Evolutionary conservation across 1,140 invertebrate genomes (phyloP), one percentile per base, ranked within the genome.

Genomic region (Contarinia nasturtii): DNA sequence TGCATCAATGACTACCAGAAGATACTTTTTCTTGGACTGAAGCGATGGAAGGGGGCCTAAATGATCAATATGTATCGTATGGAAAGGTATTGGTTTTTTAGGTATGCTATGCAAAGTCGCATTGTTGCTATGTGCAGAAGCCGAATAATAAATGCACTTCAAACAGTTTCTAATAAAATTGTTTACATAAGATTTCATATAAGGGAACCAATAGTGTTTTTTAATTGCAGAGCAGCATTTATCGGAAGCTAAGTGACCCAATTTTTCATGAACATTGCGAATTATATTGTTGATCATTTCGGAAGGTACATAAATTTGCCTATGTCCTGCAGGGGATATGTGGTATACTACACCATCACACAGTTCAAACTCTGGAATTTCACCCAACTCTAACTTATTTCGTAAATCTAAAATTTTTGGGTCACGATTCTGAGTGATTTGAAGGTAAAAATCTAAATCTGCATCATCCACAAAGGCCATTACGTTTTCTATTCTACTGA

Each of bases 1-100:
- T 38, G 59, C 54, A 47, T 64, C 52, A 40, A 62, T 67, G 0
- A 69, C 45, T 0, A 64, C 61, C 46, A 70, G 65, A 1, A 61
- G 60, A 50, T 69, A 66, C 47, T 57, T 58, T 58, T 69, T 65
- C 18, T 51, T 45, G 1, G 19, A 50, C 20, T 63, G 62, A 7
- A 51, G 42, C 41, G 64, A 49, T 48, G 45, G 51, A 44, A 47
- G 41, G 15, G 58, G 57, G 2, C 56, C 57, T 18, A 54, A 51
- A 52, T 61, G 58, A 41, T 61, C 57, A 12, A 60, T 51, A 48
- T 59, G 58, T 10, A 57, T 15, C 0, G 50, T 55, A 7, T 48
- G n/a, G 49, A 63, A 59, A 0, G 55, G 60, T 33, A 48, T 34
- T 18, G 54, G 49, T 10, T 52, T 56, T 40, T 57, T 55, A 27